A percentile compares a stretch with the other conserved stretches of the same genome.
Conservation (phyloP, 2,797 vertebrate species). For the Tolypeutes matacus region DNA sequence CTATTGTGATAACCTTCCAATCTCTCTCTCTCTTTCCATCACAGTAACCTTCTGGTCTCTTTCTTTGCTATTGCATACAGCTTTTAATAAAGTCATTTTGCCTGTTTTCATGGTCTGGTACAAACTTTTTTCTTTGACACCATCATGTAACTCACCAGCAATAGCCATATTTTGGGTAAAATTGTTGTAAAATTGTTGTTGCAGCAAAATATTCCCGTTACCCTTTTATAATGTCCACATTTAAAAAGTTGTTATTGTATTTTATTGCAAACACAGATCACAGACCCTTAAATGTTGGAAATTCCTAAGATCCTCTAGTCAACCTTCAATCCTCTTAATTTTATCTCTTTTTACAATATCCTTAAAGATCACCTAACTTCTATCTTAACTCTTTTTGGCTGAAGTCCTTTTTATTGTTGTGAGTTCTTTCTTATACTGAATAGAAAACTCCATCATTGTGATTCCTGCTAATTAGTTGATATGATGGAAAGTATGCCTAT, state of each 20-base stretch:
- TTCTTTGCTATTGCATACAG: too few species aligned
- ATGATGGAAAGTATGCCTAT: background rate
- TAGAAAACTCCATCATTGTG: background rate
- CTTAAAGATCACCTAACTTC: background rate
- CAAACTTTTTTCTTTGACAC: too few species aligned
- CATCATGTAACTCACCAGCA: background rate
- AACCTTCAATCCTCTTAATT: background rate
- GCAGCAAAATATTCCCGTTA: background rate
- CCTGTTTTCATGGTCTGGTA: too few species aligned
- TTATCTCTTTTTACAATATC: conserved; percentile 34
- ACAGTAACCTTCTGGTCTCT: too few species aligned
- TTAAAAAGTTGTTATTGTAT: background rate
- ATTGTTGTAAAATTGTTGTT: background rate
- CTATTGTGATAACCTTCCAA: too few species aligned
- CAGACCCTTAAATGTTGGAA: background rate
- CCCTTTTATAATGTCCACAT: background rate
- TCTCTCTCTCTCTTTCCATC: too few species aligned
- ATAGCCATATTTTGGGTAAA: background rate
- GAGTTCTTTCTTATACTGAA: background rate
- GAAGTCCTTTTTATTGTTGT: conserved; percentile 16
- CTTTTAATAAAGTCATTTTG: too few species aligned
- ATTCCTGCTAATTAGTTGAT: conserved; percentile 1
- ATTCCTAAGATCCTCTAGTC: conserved; percentile 9
- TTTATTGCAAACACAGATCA: conserved; percentile 17
- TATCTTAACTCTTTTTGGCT: conserved; percentile 48